Percentiles rank a stretch among this genome's conserved stretches.
Conservation (phyloP, 30 jellyfish, hydroid and myxozoan genomes). For the Turritopsis rubra region DNA sequence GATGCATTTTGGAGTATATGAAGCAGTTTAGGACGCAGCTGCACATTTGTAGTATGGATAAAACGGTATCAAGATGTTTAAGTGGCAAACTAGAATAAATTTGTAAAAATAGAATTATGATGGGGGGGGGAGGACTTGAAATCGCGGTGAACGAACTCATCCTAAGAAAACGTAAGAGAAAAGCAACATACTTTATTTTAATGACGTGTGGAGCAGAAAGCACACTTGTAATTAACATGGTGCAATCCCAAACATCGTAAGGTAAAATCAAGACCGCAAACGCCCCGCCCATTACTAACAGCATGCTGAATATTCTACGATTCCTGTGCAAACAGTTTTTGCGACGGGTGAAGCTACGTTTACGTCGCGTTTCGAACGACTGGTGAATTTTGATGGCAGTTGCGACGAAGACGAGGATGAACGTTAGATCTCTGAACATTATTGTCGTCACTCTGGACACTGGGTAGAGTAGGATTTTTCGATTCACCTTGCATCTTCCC, state of each 20-base stretch:
- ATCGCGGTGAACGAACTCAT: too few relatives aligned
- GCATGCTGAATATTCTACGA: neutral
- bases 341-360: neutral
- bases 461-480: neutral
- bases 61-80: neutral
- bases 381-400: conserved; percentile 1
- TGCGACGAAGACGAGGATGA: neutral
- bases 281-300: conserved; percentile 2
- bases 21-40: conserved; percentile 1
- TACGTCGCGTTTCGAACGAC: neutral
- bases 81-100: neutral
- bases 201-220: neutral
- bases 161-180: too few relatives aligned
- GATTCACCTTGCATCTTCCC: neutral
- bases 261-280: conserved; percentile 11
- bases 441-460: conserved; percentile 1
- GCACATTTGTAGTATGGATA: conserved; percentile 4
- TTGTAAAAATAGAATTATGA: neutral
- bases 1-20: conserved; percentile 13
- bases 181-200: neutral
- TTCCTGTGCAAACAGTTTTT: neutral
- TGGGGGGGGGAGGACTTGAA: too few relatives aligned
- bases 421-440: neutral
- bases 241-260: conserved; percentile 11
- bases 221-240: conserved; percentile 12